Percentiles rank a stretch among this genome's conserved stretches.
Evolutionary conservation across 2,888 invertebrate species (phyloP).

Genomic region (Lordiphosa fenestrarum): DNA sequence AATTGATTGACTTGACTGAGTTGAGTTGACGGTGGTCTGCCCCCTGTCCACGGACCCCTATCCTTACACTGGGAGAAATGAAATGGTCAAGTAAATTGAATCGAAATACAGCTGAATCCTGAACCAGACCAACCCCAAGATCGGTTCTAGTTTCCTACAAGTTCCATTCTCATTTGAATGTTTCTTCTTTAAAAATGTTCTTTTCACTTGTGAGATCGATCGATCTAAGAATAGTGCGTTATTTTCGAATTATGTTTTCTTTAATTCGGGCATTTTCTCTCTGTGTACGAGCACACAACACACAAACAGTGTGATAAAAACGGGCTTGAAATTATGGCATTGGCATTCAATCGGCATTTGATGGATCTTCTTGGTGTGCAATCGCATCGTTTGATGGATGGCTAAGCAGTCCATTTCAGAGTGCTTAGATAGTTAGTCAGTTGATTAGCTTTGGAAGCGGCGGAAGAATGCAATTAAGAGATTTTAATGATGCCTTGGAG

Average conservation of each 20-base stretch:
- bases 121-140: too few species aligned
- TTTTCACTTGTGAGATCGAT: too few species aligned
- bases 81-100: too few species aligned
- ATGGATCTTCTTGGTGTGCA: slow-evolving; percentile 37
- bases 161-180: too few species aligned
- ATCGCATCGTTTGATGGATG: slow-evolving; percentile 38
- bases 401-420: slow-evolving; percentile 19
- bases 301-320: slow-evolving; percentile 17
- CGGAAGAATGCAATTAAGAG: slow-evolving; percentile 68
- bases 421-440: slow-evolving; percentile 22
- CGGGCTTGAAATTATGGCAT: slow-evolving; percentile 60
- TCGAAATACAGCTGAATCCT: too few species aligned
- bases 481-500: slow-evolving; percentile 51
- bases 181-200: too few species aligned
- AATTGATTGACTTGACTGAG: slow-evolving; percentile 69
- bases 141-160: too few species aligned
- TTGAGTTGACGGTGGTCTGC: slow-evolving; percentile 40
- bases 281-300: slow-evolving; percentile 7
- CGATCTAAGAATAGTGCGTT: too few species aligned
- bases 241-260: too few species aligned
- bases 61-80: slow-evolving; percentile 3
- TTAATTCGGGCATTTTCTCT: too few species aligned
- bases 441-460: slow-evolving; percentile 38
- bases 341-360: slow-evolving; percentile 61
- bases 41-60: neutral